Base-by-base conservation (phyloP, 2,113 vertebrate genomes). In the Vidua chalybeata region DNA sequence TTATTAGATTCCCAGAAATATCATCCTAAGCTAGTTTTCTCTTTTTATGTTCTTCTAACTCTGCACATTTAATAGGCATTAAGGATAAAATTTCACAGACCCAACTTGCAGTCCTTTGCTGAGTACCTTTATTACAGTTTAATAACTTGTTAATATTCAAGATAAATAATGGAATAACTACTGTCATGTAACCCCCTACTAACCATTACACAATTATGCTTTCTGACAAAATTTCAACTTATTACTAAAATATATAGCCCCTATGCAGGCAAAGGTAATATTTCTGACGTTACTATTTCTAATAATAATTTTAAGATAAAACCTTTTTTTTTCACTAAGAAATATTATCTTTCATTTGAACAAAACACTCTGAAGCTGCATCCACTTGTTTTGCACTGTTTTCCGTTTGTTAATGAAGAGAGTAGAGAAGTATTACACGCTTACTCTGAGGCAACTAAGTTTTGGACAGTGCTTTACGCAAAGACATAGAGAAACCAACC, bases 71-170 rank as follows among this genome's bases (percentile, higher is more conserved):
- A 93, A 96, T 80, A 96, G 66, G 30, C 84, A 94, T 96, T 58
- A 94, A 83, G 31, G 81, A 96, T 81, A 96, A 94, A 83, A 91
- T 96, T 95, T 94, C 88, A 95, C 41, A 86, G 81, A 37, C 62
- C 39, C 88, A 87, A 89, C 63, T 93, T 91, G 66, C 51, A 92
- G 54, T 31, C 55, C 35, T 35, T 35, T 35, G 63, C 59, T 46
- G 54, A 92, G 54, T 92, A 85, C 84, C 90, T 95, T 71, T 96
- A 93, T 96, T 96, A 84, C 48, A 84, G 55, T 79, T 94, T 91
- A 96, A 97, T 97, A 96, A 95, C 96, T 97, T 94, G 82, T 95
- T 97, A 96, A 97, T 96, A 93, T 88, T 93, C 79, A 93, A 84
- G 84, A 93, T 96, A 90, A 97, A 96, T 95, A 96, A 97, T 96